Evolutionary conservation across 2,797 vertebrate genomes (phyloP), one percentile per base, ranked within the genome.

Genomic region (Macroramphosus scolopax): DNA sequence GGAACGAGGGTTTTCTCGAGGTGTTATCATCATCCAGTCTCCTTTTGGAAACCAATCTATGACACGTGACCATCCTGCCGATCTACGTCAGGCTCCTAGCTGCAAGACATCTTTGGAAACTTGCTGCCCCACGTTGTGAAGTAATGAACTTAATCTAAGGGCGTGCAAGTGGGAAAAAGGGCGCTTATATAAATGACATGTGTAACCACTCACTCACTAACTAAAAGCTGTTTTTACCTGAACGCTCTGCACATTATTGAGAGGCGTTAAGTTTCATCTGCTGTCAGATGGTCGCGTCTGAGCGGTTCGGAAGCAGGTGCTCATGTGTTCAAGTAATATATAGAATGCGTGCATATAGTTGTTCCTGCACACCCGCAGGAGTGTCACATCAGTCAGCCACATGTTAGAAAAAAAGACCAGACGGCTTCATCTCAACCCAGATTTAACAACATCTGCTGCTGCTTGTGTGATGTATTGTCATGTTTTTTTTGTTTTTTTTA

Each of bases 291-390:
- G 46, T 30, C 47, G 17, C n/a, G n/a, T n/a, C n/a, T n/a, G n/a
- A n/a, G n/a, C n/a, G n/a, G n/a, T n/a, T 81, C 75, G 77, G 68
- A 58, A 66, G 72, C 80, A 84, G 77, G 69, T 83, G 84, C 47
- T 32, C 45, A 45, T 59, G 51, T 46, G 64, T 54, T 72, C 40
- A 22, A 50, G 47, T 62, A 43, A 50, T 46, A 66, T 60, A 62
- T 52, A 63, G 41, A 25, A n/a, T 13, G 49, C 56, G 42, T 43
- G 36, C 43, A 33, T 13, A 62, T 51, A 52, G 47, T 33, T 58
- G 66, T 46, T 43, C 39, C 18, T 40, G 35, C 67, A 33, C 59
- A 48, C 29, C 10, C 7, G 40, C 16, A 56, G 22, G 46, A 63
- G 53, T 18, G 8, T 63, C 35, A 15, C 34, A 31, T 60, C 70